A percentile compares a stretch with the other conserved stretches of the same genome.
Conservation (phyloP, 2,797 vertebrate genomes). For the Siniperca obscura region DNA sequence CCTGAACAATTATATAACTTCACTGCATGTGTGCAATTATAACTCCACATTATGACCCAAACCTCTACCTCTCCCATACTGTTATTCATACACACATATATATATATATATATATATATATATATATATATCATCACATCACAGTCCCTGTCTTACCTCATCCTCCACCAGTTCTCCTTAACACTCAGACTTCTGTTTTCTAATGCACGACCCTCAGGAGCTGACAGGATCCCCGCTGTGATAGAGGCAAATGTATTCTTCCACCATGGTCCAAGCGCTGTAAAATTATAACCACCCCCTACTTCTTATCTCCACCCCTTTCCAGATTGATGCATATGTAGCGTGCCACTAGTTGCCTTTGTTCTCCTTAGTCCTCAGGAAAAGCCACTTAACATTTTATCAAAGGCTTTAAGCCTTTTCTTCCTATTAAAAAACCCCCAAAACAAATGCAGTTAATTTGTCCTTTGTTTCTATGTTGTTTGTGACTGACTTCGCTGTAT, state of each 20-base stretch:
- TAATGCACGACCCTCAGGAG: neutral
- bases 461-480: constrained; percentile 25
- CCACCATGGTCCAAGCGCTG: constrained; percentile 6
- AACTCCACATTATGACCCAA: constrained; percentile 43
- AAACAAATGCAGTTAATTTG: constrained; percentile 25
- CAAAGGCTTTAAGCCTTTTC: constrained; percentile 32
- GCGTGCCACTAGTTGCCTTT: constrained; percentile 58
- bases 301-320: constrained; percentile 46
- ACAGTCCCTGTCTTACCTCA: constrained; percentile 1
- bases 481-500: constrained; percentile 19
- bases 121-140: neutral
- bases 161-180: constrained; percentile 17
- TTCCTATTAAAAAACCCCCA: constrained; percentile 14
- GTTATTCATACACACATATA: neutral
- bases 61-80: constrained; percentile 16
- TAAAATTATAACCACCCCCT: constrained; percentile 40
- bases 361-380: constrained; percentile 60
- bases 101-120: neutral
- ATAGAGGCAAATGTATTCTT: constrained; percentile 46
- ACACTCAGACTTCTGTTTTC: constrained; percentile 14
- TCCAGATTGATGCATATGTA: constrained; percentile 47
- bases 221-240: constrained; percentile 37
- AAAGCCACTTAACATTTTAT: constrained; percentile 51
- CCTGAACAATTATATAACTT: constrained; percentile 65
- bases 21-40: constrained; percentile 35